Base-by-base conservation (phyloP, 2,888 invertebrate species). In the Diaperis boleti region DNA sequence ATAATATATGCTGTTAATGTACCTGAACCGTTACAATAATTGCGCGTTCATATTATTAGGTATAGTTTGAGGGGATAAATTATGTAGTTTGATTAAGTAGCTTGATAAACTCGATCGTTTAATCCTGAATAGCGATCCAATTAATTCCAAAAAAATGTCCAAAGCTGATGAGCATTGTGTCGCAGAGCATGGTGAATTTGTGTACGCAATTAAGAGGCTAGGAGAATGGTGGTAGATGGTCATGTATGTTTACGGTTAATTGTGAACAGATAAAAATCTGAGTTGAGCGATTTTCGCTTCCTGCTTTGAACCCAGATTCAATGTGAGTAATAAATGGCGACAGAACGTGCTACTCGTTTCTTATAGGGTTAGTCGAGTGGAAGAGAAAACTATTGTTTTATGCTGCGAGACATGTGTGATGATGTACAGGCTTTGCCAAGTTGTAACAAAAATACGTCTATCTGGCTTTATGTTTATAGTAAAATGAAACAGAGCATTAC, bases 291-390 rank as follows among this genome's bases (percentile, higher is more conserved):
- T 54, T 54, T 41, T 29, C 18, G 26, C 15, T 54, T 54, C 39
- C 54, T 54, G 41, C 39, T 54, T 17, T 11, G 6, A 17, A 4
- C 20, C 11, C n/a, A 15, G 33, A 4, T 57, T 62, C 59, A 59
- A 65, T 65, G 37, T 49, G 47, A 50, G 59, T 62, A 66, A 67
- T 64, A 62, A 67, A 69, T 65, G 50, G 64, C 62, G 62, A 65
- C 64, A 63, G 64, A 59, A 62, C 56, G 59, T 54, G 59, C 63
- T 61, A 59, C 56, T 67, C 65, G 67, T 69, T 67, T 56, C 65
- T 67, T 62, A 62, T 44, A 54, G 59, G 66, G 57, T 60, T 66
- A 63, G 64, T 56, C 66, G 56, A 66, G 60, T 69, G 69, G 15
- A 39, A 33, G 39, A 39, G n/a, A 37, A 39, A 11, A 13, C 33